Evolutionary conservation across 2,888 invertebrate species (phyloP), one percentile per base, ranked within the genome.

Genomic region (Oscheius sp.): DNA sequence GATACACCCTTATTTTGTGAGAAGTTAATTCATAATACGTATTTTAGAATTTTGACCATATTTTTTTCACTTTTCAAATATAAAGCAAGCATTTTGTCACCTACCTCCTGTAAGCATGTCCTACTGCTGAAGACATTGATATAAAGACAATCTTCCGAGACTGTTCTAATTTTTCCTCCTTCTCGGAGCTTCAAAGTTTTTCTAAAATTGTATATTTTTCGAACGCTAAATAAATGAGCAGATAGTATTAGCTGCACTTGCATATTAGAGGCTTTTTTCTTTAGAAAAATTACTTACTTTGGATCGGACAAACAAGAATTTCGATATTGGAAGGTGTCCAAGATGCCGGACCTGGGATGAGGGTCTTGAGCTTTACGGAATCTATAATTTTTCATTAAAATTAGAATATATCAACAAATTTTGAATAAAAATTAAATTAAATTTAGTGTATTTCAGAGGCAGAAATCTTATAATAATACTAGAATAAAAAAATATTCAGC

Each of bases 91-190:
- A n/a, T n/a, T n/a, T n/a, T n/a, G n/a, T n/a, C n/a, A n/a, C 41
- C 1, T 22, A 65, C 68, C 50, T 69, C 50, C 22, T 67, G 20
- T 8, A 72, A 22, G 22, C 72, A 72, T n/a, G 47, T 59, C 3
- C 51, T 12, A 50, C 64, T 69, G 2, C 59, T 44, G 62, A 49
- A 69, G n/a, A 69, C 66, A 44, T 72, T 68, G 24, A 68, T 41
- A 47, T 72, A 72, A 1, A 72, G 51, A 50, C 68, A 72, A 38
- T 72, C 72, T 57, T 72, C 72, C 0, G 72, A 69, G 6, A 57
- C 45, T 4, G 66, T 47, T 2, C 68, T 65, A 32, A 33, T 20
- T 33, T n/a, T n/a, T 22, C 22, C 20, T 2, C 62, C 65, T 41
- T 61, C 49, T 3, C 38, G 33, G 0, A 17, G 41, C 28, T 64